These are phyloP conservation scores for Diachasma alloeum DNA, from an alignment of 1,140 invertebrate species.

Conservation along the genomic window DNA sequence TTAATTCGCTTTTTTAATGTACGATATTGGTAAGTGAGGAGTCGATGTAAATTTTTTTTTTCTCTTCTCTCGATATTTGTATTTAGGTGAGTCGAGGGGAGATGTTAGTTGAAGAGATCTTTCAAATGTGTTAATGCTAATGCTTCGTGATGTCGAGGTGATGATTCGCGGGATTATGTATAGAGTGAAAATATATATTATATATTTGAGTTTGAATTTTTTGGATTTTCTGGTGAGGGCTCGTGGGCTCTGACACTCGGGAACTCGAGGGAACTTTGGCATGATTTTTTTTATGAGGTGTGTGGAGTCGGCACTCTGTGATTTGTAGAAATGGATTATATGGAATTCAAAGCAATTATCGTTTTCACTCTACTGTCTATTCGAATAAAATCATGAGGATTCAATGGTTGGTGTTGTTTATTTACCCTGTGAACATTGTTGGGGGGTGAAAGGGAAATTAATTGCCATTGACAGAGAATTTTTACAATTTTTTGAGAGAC, in stretches of 20 bases:
- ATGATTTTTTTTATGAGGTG: constrained; percentile 16
- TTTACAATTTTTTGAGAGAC: no score
- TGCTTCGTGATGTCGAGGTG: constrained; percentile 42
- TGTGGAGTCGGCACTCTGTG: constrained; percentile 46
- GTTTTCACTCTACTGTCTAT: constrained; percentile 20
- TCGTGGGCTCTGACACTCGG: no score
- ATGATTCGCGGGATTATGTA: constrained; percentile 17
- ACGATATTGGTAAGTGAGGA: constrained; percentile 33
- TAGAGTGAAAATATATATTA: constrained; percentile 37
- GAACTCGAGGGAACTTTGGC: constrained; percentile 9
- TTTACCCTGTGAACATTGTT: background rate
- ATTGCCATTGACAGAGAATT: no score
- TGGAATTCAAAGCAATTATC: constrained; percentile 24
- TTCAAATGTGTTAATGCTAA: constrained; percentile 59
- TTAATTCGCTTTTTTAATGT: constrained; percentile 55
- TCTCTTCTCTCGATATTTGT: constrained; percentile 49
- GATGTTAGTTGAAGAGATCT: constrained; percentile 37
- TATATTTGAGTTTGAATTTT: constrained; percentile 52
- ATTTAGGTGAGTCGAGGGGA: constrained; percentile 38
- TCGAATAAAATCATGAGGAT: constrained; percentile 7
- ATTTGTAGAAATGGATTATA: constrained; percentile 44
- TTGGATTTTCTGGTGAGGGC: constrained; percentile 42
- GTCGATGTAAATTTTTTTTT: constrained; percentile 53
- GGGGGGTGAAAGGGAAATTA: no score
- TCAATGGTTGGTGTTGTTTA: background rate